Percentiles rank a stretch among this genome's conserved stretches.
These are phyloP conservation scores for Notocelia uddmanniana DNA, from an alignment of 2,888 invertebrate species.

Conservation along the genomic window DNA sequence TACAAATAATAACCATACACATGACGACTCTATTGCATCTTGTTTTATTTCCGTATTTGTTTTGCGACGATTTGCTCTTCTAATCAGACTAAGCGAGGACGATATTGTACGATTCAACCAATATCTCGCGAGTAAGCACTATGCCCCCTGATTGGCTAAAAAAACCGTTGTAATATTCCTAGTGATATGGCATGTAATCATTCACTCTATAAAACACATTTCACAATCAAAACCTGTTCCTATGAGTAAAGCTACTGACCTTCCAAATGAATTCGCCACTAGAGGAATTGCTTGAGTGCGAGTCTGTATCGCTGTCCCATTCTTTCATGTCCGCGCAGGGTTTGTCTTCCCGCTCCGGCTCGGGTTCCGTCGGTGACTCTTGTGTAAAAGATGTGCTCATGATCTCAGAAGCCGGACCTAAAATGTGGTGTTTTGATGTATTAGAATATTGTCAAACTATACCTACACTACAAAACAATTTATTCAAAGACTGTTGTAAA, in stretches of 20 bases:
- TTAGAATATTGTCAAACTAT: not conserved
- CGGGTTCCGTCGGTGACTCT: slow-evolving; percentile 79
- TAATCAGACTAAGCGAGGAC: no score
- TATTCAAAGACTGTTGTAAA: no score
- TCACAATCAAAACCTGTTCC: not conserved
- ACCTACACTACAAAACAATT: not conserved
- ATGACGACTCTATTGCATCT: no score
- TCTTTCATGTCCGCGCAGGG: slow-evolving; percentile 83
- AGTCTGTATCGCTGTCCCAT: slow-evolving; percentile 89
- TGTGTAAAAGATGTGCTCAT: slow-evolving; percentile 81
- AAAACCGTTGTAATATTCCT: no score
- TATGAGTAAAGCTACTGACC: slow-evolving; percentile 71
- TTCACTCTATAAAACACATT: not conserved
- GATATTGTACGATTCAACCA: no score
- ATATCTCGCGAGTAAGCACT: no score
- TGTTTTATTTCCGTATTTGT: no score
- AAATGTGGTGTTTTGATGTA: not conserved
- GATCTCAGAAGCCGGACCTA: slow-evolving; percentile 78
- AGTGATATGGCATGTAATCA: not conserved
- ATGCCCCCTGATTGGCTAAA: no score
- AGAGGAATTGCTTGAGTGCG: slow-evolving; percentile 88
- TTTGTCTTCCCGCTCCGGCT: slow-evolving; percentile 69
- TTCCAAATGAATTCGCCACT: slow-evolving; percentile 93
- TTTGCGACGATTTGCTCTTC: no score
- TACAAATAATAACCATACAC: no score